phyloP scores from a whole-genome alignment of 2,888 invertebrate genomes.

The Hermodice carunculata region DNA sequence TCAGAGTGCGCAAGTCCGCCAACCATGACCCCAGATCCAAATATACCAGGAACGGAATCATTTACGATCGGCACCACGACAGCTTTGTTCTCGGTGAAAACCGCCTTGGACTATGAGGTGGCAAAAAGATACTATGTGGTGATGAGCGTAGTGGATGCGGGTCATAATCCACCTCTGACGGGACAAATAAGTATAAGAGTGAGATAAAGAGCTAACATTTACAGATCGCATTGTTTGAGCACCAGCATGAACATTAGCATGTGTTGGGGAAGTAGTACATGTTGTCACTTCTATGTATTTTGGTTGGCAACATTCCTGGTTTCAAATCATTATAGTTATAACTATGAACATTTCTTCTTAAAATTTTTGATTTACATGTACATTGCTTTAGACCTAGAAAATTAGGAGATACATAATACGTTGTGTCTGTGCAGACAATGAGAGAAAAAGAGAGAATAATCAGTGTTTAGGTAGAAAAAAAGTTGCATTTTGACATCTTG shows the following conservation, averaged over 20 bases:
- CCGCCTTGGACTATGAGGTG: constrained; percentile 51
- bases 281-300: too few species aligned
- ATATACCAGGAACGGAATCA: constrained; percentile 36
- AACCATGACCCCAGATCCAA: constrained; percentile 36
- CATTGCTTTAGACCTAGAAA: too few species aligned
- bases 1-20: constrained; percentile 39
- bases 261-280: too few species aligned
- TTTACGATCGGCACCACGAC: constrained; percentile 43
- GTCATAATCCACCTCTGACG: constrained; percentile 38
- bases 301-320: too few species aligned
- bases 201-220: constrained; percentile 3
- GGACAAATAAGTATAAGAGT: constrained; percentile 53
- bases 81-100: constrained; percentile 42
- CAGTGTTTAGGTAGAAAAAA: too few species aligned
- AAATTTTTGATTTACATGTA: constrained; percentile 5
- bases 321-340: too few species aligned
- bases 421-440: too few species aligned
- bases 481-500: too few species aligned
- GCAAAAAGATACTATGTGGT: constrained; percentile 44
- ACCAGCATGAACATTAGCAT: too few species aligned
- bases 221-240: too few species aligned
- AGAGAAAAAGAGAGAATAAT: too few species aligned
- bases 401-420: too few species aligned
- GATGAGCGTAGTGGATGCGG: constrained; percentile 45
- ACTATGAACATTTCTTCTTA: not conserved